Evolutionary conservation across 2,797 vertebrate genomes (phyloP), one percentile per base, ranked within the genome.

Genomic region (Sphaeramia orbicularis): DNA sequence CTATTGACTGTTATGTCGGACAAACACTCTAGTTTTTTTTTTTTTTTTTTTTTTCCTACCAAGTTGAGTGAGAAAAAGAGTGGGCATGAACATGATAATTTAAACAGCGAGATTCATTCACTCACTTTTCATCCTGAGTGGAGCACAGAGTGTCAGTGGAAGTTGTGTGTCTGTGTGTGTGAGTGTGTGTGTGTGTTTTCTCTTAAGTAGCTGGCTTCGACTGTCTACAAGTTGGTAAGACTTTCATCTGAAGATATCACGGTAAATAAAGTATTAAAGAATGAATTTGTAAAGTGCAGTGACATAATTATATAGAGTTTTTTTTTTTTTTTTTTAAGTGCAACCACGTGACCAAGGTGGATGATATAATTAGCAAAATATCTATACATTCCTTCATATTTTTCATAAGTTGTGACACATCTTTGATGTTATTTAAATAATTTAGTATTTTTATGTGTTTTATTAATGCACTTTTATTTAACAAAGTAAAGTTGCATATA

Each of bases 51-150:
- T 88, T 85, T 66, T 62, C 53, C 68, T 76, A 83, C 82, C 90
- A 90, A 92, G 87, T 92, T 90, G 86, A 91, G 91, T 91, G 93
- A 92, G 91, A 92, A 94, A 92, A 93, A 78, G 90, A 93, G 92
- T 93, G 91, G 93, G 91, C 90, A 86, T 52, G 81, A 80, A 90
- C 84, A 90, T 76, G 92, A 88, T 94, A 94, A 94, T 94, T 94
- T 92, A 94, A 93, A 93, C 93, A 93, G 91, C 83, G 93, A 92
- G 89, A 94, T 84, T 80, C 78, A 89, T 89, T 91, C 90, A 86
- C 76, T 90, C 86, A 89, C 86, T 90, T 90, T 91, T 87, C 81
- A 86, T 84, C 82, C 76, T 74, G 84, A 86, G 76, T 73, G 71
- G 30, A 84, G 76, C 81, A 78, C 78, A 66, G 59, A 83, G 85